A percentile compares a stretch with the other conserved stretches of the same genome.
Evolutionary conservation across 1,140 invertebrate species (phyloP).

Genomic region (Diorhabda elongata): DNA sequence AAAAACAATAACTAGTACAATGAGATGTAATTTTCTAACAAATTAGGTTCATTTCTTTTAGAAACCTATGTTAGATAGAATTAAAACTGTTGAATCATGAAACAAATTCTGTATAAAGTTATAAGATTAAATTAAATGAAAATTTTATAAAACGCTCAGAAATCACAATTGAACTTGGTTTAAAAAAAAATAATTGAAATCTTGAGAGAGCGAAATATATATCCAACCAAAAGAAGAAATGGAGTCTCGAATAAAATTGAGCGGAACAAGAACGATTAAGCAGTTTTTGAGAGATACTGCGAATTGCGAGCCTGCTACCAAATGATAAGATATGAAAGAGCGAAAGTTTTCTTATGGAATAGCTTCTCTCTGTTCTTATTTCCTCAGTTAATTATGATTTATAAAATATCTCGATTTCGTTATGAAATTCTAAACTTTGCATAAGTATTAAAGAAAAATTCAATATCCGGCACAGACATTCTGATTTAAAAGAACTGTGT

Average conservation of each 20-base stretch:
- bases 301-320: neutral
- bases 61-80: too few relatives aligned
- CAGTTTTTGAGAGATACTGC: neutral
- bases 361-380: neutral
- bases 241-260: neutral
- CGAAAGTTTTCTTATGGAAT: neutral
- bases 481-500: too few relatives aligned
- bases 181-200: constrained; percentile 3
- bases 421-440: neutral
- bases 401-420: neutral
- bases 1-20: too few relatives aligned
- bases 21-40: too few relatives aligned
- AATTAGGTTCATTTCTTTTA: too few relatives aligned
- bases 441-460: too few relatives aligned
- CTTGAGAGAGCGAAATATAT: constrained; percentile 12
- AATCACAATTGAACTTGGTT: too few relatives aligned
- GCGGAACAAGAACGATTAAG: constrained; percentile 1
- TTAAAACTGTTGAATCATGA: too few relatives aligned
- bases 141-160: too few relatives aligned
- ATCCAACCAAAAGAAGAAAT: constrained; percentile 14
- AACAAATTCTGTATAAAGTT: too few relatives aligned
- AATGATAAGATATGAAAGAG: constrained; percentile 2
- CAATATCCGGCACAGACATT: too few relatives aligned
- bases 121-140: too few relatives aligned
- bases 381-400: constrained; percentile 2